Conservation (phyloP, 2,888 invertebrate genomes). For the Cylloceria caligata region DNA sequence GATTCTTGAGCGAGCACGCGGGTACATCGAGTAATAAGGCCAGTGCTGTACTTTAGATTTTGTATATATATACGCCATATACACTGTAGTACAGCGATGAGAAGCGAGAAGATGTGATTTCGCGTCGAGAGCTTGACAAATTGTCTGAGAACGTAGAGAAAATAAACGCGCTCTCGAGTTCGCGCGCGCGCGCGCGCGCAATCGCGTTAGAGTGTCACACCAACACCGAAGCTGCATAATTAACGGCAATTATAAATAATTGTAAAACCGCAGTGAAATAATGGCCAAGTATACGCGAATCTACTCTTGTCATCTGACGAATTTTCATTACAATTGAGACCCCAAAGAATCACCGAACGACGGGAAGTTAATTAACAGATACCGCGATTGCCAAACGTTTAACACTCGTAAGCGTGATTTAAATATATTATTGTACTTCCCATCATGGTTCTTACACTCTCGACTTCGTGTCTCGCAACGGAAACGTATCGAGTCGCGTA, state of each 20-base stretch:
- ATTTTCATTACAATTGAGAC: conserved; percentile 18
- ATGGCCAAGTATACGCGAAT: conserved; percentile 21
- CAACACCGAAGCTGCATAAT: conserved; percentile 63
- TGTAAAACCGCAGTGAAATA: conserved; percentile 44
- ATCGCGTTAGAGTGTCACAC: conserved; percentile 37
- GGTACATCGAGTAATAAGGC: conserved; percentile 37
- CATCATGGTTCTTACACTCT: conserved; percentile 18
- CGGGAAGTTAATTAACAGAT: conserved; percentile 26
- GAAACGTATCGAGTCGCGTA: conserved; percentile 62
- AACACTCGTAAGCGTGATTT: not conserved
- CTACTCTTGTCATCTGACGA: not conserved
- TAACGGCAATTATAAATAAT: conserved; percentile 74
- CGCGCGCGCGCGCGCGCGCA: too few relatives aligned
- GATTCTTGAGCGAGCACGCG: conserved; percentile 47
- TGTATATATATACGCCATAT: not conserved
- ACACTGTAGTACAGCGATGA: not conserved
- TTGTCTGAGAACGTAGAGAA: conserved; percentile 74
- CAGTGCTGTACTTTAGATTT: not conserved
- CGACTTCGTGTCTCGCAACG: conserved; percentile 41
- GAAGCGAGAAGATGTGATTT: conserved; percentile 40
- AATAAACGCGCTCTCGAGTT: conserved; percentile 62
- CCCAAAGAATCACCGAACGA: conserved; percentile 7
- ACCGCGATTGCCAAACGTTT: conserved; percentile 21
- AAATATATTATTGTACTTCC: conserved; percentile 30
- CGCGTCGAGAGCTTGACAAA: conserved; percentile 66